Evolutionary conservation across 2,113 vertebrate species (phyloP).

Genomic region (Nerophis lumbriciformis): DNA sequence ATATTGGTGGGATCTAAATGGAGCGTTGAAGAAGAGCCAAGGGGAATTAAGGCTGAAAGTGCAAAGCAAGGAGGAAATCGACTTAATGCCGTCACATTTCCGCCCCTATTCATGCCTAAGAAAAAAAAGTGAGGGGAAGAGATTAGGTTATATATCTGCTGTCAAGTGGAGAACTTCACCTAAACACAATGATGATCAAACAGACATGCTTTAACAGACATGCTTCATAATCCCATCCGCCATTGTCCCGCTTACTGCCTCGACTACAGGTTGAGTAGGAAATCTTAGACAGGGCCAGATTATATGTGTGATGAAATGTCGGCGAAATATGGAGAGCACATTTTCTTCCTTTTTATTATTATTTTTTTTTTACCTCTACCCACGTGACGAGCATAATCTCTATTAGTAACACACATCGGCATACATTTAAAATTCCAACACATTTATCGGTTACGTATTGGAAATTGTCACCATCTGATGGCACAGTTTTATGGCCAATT

Average conservation of each 20-base stretch:
- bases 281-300: constrained; percentile 72
- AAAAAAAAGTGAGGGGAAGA: constrained; percentile 66
- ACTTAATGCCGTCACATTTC: constrained; percentile 74
- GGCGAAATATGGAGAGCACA: constrained; percentile 65
- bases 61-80: constrained; percentile 72
- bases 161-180: constrained; percentile 68
- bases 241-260: constrained; percentile 61
- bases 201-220: constrained; percentile 73
- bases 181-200: constrained; percentile 68
- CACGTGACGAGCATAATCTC: constrained; percentile 67
- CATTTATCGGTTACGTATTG: constrained; percentile 66
- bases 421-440: constrained; percentile 70
- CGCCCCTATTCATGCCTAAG: constrained; percentile 68
- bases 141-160: constrained; percentile 71
- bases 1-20: constrained; percentile 65
- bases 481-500: constrained; percentile 71
- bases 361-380: constrained; percentile 32
- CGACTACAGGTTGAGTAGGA: constrained; percentile 61
- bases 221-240: constrained; percentile 69
- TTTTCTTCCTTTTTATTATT: constrained; percentile 48
- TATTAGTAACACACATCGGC: constrained; percentile 71
- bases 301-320: constrained; percentile 72
- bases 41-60: constrained; percentile 69
- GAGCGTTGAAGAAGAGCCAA: constrained; percentile 68
- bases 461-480: constrained; percentile 67